A percentile compares a stretch with the other conserved stretches of the same genome.
These are phyloP conservation scores for Nezara viridula DNA, from an alignment of 2,888 invertebrate genomes.

Conservation along the genomic window DNA sequence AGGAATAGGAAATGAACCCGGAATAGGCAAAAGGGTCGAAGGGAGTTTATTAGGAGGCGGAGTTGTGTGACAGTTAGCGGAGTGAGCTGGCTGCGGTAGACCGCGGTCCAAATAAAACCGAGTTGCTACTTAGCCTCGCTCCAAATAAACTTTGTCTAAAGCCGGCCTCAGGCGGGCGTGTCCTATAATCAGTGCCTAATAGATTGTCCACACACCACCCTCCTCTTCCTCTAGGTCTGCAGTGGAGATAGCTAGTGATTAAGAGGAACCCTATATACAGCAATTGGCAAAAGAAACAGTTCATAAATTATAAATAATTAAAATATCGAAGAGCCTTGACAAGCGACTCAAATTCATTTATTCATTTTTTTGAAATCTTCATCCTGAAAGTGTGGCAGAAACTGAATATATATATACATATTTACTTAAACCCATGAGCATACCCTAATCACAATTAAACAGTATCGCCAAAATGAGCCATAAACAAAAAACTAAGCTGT, in stretches of 20 bases:
- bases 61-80: slow-evolving; percentile 33
- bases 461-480: too few species aligned
- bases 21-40: slow-evolving; percentile 28
- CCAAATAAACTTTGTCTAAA: slow-evolving; percentile 56
- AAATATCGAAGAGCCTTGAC: too few species aligned
- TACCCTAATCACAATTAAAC: too few species aligned
- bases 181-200: slow-evolving; percentile 52
- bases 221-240: neutral
- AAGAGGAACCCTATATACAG: too few species aligned
- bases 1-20: slow-evolving; percentile 29
- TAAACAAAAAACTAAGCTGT: too few species aligned
- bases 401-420: too few species aligned
- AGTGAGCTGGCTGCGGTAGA: slow-evolving; percentile 37
- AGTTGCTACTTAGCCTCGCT: slow-evolving; percentile 52
- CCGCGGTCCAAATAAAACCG: slow-evolving; percentile 43
- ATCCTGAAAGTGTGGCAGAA: too few species aligned
- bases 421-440: too few species aligned
- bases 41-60: slow-evolving; percentile 31
- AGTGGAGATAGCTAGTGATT: neutral
- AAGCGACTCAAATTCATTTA: too few species aligned
- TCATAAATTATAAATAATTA: too few species aligned
- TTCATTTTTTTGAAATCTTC: too few species aligned
- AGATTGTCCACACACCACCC: slow-evolving; percentile 50
- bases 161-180: slow-evolving; percentile 39
- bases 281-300: neutral